Conservation (phyloP, 2,888 invertebrate genomes). For the Aphrophora alni region DNA sequence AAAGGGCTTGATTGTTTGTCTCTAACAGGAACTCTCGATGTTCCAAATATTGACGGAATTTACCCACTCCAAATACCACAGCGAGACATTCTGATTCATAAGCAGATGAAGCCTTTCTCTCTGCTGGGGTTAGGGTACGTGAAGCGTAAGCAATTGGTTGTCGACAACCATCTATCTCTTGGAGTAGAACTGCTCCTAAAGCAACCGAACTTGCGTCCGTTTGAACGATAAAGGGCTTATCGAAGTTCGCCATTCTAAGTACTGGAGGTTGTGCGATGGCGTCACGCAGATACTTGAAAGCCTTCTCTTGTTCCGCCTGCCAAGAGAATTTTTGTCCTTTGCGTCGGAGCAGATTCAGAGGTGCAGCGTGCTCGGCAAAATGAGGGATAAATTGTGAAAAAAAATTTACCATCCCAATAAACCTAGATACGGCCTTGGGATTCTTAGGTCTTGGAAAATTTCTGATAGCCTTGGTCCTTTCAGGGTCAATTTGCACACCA, state of each 20-base stretch:
- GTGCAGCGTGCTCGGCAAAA: conserved; percentile 44
- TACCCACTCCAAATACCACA: conserved; percentile 17
- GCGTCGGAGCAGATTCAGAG: conserved; percentile 47
- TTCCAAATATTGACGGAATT: conserved; percentile 22
- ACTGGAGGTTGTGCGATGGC: conserved; percentile 28
- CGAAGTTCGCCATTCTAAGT: not conserved
- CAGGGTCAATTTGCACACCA: conserved; percentile 41
- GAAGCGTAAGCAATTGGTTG: conserved; percentile 31
- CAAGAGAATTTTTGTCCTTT: conserved; percentile 25
- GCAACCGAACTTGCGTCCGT: conserved; percentile 19
- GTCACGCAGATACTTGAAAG: conserved; percentile 12
- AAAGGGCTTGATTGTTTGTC: conserved; percentile 27
- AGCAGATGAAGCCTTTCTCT: not conserved
- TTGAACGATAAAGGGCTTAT: not conserved
- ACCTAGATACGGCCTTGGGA: conserved; percentile 43
- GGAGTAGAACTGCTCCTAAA: conserved; percentile 21
- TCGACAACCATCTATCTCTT: conserved; percentile 12
- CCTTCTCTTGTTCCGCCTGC: not conserved
- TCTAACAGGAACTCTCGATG: conserved; percentile 16
- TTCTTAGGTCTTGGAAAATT: conserved; percentile 41
- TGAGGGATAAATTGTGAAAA: conserved; percentile 49
- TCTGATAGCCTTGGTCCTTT: conserved; percentile 38
- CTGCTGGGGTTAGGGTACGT: conserved; percentile 7
- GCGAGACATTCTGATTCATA: conserved; percentile 32
- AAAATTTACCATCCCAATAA: conserved; percentile 50